Evolutionary conservation across 2,888 invertebrate species (phyloP), one percentile per base, ranked within the genome.

Genomic region (Scaptomyza polygonia): DNA sequence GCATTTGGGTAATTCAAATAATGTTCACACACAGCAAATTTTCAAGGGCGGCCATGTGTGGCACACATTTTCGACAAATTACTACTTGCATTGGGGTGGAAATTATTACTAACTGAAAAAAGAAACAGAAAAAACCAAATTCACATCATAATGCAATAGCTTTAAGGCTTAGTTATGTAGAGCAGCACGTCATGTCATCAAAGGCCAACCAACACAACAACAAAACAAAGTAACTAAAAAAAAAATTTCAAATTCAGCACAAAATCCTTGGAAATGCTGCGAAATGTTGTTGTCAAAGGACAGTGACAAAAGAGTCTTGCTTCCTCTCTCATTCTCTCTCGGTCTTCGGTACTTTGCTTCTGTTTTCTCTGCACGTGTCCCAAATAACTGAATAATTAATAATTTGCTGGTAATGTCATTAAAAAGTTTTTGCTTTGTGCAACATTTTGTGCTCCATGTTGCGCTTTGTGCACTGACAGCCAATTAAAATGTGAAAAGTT

Each of bases 31-130:
- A 52, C 54, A 75, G 78, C 71, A 68, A 74, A 62, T 78, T 79
- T 81, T 73, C 86, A 86, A 83, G 82, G 86, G 70, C 86, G 64
- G 56, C 76, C 83, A 86, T 83, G 86, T 86, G 82, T 83, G 79
- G 64, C 79, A 81, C 86, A 86, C 74, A 70, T 78, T 78, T 49
- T 58, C 29, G 25, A 25, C 25, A 25, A 25, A 25, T 5, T 25
- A 25, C 25, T 25, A 25, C 25, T 25, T 25, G 25, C 25, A 25
- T 43, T 6, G 64, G 84, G 85, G 78, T 82, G 78, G 83, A 72
- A 83, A 67, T 49, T 53, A 70, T 52, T 47, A 51, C 47, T 21
- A 48, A 54, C 29, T 30, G 30, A 8, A 29, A 51, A 29, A 11
- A 36, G 44, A 45, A 57, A 62, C 44, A 18, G 53, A 67, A 44